Conservation (phyloP, 2,888 invertebrate genomes). For the Tetramorium bicarinatum region DNA sequence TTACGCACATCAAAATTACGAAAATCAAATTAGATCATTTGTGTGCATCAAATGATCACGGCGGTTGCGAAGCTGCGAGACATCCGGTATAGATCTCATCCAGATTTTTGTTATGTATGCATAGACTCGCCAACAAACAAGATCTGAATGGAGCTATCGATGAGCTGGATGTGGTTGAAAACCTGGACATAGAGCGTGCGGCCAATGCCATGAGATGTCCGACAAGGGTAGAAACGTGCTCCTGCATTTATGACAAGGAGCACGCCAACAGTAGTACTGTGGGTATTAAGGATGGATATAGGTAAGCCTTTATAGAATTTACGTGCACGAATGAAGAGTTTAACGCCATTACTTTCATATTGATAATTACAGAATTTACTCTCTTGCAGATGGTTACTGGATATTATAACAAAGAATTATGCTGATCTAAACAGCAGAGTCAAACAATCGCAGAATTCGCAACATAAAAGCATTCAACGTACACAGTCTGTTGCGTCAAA, state of each 20-base stretch:
- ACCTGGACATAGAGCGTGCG: slow-evolving; percentile 91
- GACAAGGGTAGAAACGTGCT: slow-evolving; percentile 93
- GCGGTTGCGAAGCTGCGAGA: background rate
- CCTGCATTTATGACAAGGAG: slow-evolving; percentile 79
- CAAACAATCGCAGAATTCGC: slow-evolving; percentile 75
- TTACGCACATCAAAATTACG: slow-evolving; percentile 23
- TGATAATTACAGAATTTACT: slow-evolving; percentile 34
- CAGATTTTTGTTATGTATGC: slow-evolving; percentile 11
- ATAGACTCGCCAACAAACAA: slow-evolving; percentile 94
- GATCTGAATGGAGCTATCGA: slow-evolving; percentile 93
- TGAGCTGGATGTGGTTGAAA: slow-evolving; percentile 94
- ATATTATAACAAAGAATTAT: slow-evolving; percentile 81
- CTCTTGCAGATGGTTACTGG: slow-evolving; percentile 82
- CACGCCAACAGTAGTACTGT: slow-evolving; percentile 72
- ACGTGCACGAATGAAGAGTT: background rate
- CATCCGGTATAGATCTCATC: background rate
- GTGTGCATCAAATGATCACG: slow-evolving; percentile 10
- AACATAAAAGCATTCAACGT: slow-evolving; percentile 53
- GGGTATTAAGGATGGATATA: slow-evolving; percentile 83
- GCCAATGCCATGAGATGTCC: slow-evolving; percentile 93
- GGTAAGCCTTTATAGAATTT: slow-evolving; percentile 75
- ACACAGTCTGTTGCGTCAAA: slow-evolving; percentile 71
- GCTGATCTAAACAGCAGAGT: slow-evolving; percentile 77
- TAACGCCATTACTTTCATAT: slow-evolving; percentile 1
- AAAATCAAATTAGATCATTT: slow-evolving; percentile 8